These are phyloP conservation scores for Lordiphosa stackelbergi DNA, from an alignment of 1,140 invertebrate species.

Conservation along the genomic window DNA sequence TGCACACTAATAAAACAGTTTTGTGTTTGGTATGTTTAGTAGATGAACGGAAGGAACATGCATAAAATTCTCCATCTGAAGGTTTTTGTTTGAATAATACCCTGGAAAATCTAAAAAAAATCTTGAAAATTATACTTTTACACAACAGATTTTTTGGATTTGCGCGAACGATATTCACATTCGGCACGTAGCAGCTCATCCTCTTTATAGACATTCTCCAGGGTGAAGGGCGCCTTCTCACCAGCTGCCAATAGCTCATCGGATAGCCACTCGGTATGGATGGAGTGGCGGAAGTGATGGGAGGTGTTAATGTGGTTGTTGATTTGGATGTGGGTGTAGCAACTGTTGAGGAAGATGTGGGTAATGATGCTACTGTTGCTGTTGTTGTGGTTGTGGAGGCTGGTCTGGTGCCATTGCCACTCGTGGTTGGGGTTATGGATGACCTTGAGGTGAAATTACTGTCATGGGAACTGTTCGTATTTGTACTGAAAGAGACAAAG, in stretches of 20 bases:
- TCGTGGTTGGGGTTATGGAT: slow-evolving; percentile 13
- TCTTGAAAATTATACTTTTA: no score
- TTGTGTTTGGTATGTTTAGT: no score
- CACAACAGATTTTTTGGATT: no score
- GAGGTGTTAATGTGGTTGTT: slow-evolving; percentile 17
- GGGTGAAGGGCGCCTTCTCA: slow-evolving; percentile 58
- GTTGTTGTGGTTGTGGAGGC: slow-evolving; percentile 6
- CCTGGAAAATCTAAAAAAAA: no score
- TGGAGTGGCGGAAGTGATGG: slow-evolving; percentile 39
- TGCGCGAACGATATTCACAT: slow-evolving; percentile 65
- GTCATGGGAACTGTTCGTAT: slow-evolving; percentile 20
- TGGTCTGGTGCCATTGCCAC: slow-evolving; percentile 17
- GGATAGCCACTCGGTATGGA: slow-evolving; percentile 56
- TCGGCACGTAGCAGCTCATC: slow-evolving; percentile 65
- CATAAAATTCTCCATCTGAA: no score
- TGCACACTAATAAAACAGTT: no score
- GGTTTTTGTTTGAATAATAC: no score
- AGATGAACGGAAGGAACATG: no score
- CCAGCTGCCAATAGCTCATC: slow-evolving; percentile 39
- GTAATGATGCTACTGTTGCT: slow-evolving; percentile 1
- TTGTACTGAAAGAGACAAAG: slow-evolving; percentile 39
- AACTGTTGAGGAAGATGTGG: slow-evolving; percentile 1
- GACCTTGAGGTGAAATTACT: slow-evolving; percentile 16
- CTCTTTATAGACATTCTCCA: slow-evolving; percentile 72
- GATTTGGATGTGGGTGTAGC: neutral